These are phyloP conservation scores for Hippoglossus stenolepis DNA, from an alignment of 2,113 vertebrate species.

Conservation along the genomic window DNA sequence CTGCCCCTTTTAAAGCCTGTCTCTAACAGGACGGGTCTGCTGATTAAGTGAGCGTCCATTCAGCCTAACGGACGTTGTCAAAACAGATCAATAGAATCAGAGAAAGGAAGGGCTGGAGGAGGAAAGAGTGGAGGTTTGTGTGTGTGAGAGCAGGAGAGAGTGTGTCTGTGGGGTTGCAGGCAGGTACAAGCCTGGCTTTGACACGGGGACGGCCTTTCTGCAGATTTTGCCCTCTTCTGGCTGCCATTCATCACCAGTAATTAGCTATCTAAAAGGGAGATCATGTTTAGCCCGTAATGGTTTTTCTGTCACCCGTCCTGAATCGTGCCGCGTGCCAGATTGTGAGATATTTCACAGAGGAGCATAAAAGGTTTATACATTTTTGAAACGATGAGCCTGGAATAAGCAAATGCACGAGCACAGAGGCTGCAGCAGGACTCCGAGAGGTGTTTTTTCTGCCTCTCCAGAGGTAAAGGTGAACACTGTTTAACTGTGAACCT, in stretches of 20 bases:
- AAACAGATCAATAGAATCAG: constrained; percentile 67
- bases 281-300: constrained; percentile 57
- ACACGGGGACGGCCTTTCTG: constrained; percentile 49
- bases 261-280: constrained; percentile 58
- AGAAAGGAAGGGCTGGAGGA: constrained; percentile 33
- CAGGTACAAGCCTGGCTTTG: constrained; percentile 31
- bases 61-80: constrained; percentile 48
- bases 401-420: constrained; percentile 10
- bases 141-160: constrained; percentile 6
- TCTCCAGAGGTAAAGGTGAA: constrained; percentile 71
- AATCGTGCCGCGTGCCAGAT: constrained; percentile 31
- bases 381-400: constrained; percentile 45
- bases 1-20: constrained; percentile 28
- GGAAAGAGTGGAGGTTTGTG: background rate
- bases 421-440: background rate
- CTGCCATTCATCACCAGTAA: constrained; percentile 65
- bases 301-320: constrained; percentile 61
- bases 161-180: constrained; percentile 25
- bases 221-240: constrained; percentile 42
- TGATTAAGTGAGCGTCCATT: constrained; percentile 55
- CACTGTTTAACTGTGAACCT: constrained; percentile 66
- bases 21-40: constrained; percentile 12
- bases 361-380: constrained; percentile 48
- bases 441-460: constrained; percentile 14
- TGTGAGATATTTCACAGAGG: constrained; percentile 52